Conservation (phyloP, 2,797 vertebrate genomes). For the Alfaro cultratus region DNA sequence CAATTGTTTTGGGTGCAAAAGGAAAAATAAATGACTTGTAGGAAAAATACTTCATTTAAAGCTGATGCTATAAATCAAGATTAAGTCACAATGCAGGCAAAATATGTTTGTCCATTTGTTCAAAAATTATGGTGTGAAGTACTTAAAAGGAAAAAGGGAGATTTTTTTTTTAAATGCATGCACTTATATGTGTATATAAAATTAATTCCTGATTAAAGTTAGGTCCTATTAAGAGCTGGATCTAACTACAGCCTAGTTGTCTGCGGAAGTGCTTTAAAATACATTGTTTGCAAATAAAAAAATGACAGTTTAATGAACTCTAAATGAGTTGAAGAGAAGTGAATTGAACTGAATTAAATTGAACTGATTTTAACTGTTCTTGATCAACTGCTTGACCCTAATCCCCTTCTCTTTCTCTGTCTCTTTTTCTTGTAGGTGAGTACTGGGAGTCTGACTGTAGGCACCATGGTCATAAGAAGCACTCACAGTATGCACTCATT, state of each 20-base stretch:
- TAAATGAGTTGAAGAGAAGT: neutral
- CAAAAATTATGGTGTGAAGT: neutral
- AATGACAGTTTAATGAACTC: neutral
- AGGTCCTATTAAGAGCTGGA: neutral
- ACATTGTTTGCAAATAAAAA: neutral
- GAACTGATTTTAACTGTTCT: conserved; percentile 7
- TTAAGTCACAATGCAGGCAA: neutral
- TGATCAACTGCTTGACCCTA: conserved; percentile 19
- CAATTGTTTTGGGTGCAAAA: neutral
- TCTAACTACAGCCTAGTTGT: neutral
- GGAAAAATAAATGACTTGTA: neutral
- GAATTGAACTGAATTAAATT: neutral
- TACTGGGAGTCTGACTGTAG: conserved; percentile 37
- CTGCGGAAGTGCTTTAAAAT: neutral
- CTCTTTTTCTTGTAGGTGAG: conserved; percentile 63
- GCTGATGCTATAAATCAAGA: neutral
- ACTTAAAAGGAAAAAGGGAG: neutral
- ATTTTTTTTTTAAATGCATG: neutral
- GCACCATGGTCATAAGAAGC: conserved; percentile 28
- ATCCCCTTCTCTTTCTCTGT: conserved; percentile 27
- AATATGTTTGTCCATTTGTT: neutral
- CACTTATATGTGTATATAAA: neutral
- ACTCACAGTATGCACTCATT: conserved; percentile 46
- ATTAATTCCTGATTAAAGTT: neutral
- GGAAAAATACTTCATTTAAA: neutral